Conservation (phyloP, 2,888 invertebrate species). For the Eupithecia vulgata region DNA sequence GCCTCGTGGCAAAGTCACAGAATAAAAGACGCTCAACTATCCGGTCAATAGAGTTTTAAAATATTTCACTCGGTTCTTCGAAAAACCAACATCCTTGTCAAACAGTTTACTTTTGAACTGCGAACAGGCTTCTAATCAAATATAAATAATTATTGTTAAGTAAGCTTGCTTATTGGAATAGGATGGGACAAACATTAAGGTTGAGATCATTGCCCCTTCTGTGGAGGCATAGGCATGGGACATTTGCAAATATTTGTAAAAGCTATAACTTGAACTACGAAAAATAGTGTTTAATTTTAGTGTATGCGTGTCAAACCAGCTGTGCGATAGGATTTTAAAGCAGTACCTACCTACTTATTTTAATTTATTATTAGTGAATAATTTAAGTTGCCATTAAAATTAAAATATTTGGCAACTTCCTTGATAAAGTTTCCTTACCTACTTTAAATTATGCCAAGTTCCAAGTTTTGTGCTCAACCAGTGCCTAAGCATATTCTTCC, state of each 20-base stretch:
- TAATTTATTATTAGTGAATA: too few relatives aligned
- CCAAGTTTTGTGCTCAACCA: too few relatives aligned
- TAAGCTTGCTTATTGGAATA: not conserved
- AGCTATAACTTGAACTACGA: too few relatives aligned
- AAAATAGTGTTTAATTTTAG: not conserved
- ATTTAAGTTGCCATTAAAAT: too few relatives aligned
- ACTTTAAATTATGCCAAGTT: too few relatives aligned
- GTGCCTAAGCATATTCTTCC: too few relatives aligned
- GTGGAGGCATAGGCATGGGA: too few relatives aligned
- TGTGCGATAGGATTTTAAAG: not conserved
- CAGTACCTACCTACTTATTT: not conserved
- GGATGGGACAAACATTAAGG: not conserved
- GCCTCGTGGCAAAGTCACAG: not conserved
- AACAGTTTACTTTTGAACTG: constrained; percentile 10
- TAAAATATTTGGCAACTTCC: too few relatives aligned
- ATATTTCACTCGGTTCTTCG: not conserved
- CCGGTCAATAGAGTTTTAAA: not conserved
- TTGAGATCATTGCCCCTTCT: not conserved
- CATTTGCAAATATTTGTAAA: too few relatives aligned
- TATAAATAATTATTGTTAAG: not conserved
- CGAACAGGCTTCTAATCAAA: constrained; percentile 5
- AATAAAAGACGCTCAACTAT: not conserved
- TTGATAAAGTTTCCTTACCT: too few relatives aligned
- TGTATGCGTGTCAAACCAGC: not conserved
- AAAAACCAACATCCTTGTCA: constrained; percentile 13